phyloP scores from a whole-genome alignment of 2,113 vertebrate species.

The Nesogale talazaci region DNA sequence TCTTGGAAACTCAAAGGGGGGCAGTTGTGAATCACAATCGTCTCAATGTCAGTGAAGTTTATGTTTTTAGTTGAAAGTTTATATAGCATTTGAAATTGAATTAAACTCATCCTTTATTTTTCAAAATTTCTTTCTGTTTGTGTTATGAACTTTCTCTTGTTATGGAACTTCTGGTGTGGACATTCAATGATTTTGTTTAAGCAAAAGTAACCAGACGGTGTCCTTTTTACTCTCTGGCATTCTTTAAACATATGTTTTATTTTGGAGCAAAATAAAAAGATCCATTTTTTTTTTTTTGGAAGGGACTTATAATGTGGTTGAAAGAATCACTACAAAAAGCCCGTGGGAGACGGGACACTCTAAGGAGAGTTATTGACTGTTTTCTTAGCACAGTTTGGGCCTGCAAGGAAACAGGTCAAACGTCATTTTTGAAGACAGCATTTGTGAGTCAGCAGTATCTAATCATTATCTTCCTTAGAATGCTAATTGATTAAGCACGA shows the following conservation, averaged over 20 bases:
- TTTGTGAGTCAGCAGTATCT: constrained; percentile 42
- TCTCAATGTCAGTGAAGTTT: too few relatives aligned
- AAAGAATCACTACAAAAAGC: constrained; percentile 19
- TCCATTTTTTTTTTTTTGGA: constrained; percentile 26
- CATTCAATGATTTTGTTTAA: constrained; percentile 40
- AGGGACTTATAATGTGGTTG: neutral
- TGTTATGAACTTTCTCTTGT: constrained; percentile 30
- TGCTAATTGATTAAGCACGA: constrained; percentile 23
- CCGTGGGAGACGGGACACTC: neutral
- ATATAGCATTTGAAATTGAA: constrained; percentile 13
- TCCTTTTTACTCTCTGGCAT: neutral
- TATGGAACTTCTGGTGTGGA: too few relatives aligned
- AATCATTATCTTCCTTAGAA: neutral
- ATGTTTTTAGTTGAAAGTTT: too few relatives aligned
- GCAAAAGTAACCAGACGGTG: neutral
- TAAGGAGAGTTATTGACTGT: neutral
- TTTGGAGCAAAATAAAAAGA: neutral
- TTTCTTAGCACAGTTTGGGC: neutral
- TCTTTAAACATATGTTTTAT: constrained; percentile 21
- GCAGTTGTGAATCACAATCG: too few relatives aligned
- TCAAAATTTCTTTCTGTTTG: constrained; percentile 12
- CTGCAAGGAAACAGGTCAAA: constrained; percentile 6
- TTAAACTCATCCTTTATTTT: constrained; percentile 31
- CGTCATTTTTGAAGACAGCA: constrained; percentile 11
- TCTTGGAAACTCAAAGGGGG: too few relatives aligned